These are phyloP conservation scores for Hirtodrosophila confusa DNA, from an alignment of 2,888 invertebrate species.

Conservation along the genomic window DNA sequence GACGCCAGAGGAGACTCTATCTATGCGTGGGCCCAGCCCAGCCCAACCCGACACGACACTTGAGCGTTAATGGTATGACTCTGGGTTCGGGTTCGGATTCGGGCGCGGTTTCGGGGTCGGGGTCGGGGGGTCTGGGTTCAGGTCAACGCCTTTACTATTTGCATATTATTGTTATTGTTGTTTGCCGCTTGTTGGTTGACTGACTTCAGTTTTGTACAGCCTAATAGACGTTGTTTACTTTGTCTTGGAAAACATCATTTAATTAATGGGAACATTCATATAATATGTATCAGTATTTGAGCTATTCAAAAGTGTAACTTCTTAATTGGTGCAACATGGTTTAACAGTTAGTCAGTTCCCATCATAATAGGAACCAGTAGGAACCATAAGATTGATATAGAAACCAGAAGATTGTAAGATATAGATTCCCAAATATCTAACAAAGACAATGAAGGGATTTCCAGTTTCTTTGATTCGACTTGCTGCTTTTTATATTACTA, in stretches of 20 bases:
- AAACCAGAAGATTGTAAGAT: too few relatives aligned
- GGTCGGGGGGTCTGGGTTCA: slow-evolving; percentile 49
- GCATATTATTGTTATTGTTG: slow-evolving; percentile 27
- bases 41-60: slow-evolving; percentile 34
- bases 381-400: too few relatives aligned
- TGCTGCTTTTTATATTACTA: too few relatives aligned
- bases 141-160: slow-evolving; percentile 60
- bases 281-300: background rate
- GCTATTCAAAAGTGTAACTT: too few relatives aligned
- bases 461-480: too few relatives aligned
- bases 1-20: background rate
- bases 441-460: too few relatives aligned
- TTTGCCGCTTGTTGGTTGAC: slow-evolving; percentile 16
- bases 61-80: slow-evolving; percentile 22
- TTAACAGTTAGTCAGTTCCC: too few relatives aligned
- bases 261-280: too few relatives aligned
- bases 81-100: slow-evolving; percentile 35
- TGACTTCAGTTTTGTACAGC: slow-evolving; percentile 5
- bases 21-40: slow-evolving; percentile 24
- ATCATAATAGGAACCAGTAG: too few relatives aligned
- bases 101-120: slow-evolving; percentile 27
- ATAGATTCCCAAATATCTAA: too few relatives aligned
- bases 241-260: too few relatives aligned
- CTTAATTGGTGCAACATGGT: too few relatives aligned
- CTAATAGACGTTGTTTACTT: slow-evolving; percentile 12